phyloP scores from a whole-genome alignment of 2,797 vertebrate species.

The Hemibagrus guttatus region DNA sequence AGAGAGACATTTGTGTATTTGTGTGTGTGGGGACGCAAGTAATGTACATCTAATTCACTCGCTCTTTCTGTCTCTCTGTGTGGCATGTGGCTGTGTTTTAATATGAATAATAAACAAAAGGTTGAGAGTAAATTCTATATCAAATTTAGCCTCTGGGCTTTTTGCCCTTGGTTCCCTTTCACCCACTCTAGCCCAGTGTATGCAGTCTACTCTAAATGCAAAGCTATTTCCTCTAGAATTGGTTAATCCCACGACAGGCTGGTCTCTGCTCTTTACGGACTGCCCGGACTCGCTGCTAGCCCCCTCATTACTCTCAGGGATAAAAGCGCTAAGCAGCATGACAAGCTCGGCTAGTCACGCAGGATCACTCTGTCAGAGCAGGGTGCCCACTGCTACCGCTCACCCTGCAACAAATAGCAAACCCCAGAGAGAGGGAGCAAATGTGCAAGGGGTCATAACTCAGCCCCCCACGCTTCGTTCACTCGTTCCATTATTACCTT shows the following conservation, averaged over 20 bases:
- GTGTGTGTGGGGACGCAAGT: slow-evolving; percentile 12
- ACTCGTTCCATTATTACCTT: slow-evolving; percentile 84
- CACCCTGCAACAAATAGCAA: slow-evolving; percentile 80
- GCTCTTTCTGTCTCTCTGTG: background rate
- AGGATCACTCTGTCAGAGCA: slow-evolving; percentile 78
- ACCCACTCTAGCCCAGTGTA: slow-evolving; percentile 16
- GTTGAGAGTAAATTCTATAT: slow-evolving; percentile 44
- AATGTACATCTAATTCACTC: slow-evolving; percentile 36
- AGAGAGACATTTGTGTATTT: slow-evolving; percentile 25
- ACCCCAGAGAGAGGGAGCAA: slow-evolving; percentile 51
- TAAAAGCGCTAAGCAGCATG: slow-evolving; percentile 65
- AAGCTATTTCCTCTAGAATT: slow-evolving; percentile 58
- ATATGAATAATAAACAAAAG: slow-evolving; percentile 50
- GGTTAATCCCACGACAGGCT: slow-evolving; percentile 58
- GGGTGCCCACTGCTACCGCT: slow-evolving; percentile 64
- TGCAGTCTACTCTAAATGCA: slow-evolving; percentile 62
- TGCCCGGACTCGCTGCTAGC: slow-evolving; percentile 48
- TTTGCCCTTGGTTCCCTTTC: slow-evolving; percentile 31
- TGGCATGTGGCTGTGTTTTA: background rate
- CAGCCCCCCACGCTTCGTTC: slow-evolving; percentile 75
- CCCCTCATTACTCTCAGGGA: slow-evolving; percentile 65
- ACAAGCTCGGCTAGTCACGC: slow-evolving; percentile 76
- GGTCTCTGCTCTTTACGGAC: slow-evolving; percentile 45
- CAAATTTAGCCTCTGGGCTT: slow-evolving; percentile 50
- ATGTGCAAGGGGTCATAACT: slow-evolving; percentile 84